A percentile compares a stretch with the other conserved stretches of the same genome.
Conservation (phyloP, 1,140 invertebrate genomes). For the Drosophila micromelanica region DNA sequence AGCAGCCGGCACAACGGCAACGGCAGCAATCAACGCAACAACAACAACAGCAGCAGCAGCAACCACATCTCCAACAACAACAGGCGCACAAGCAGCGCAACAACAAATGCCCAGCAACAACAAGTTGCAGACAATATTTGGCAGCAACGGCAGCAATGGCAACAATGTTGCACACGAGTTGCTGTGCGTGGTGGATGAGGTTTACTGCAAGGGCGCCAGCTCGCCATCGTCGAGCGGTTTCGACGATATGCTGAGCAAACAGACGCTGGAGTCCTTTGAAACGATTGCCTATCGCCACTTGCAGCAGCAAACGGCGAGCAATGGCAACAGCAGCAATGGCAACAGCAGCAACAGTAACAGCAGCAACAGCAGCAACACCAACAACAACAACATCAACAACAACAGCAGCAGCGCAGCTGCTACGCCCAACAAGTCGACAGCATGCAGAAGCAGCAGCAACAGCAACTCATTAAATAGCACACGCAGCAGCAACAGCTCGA, state of each 20-base stretch:
- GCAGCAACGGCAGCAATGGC: slow-evolving; percentile 41
- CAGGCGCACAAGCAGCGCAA: slow-evolving; percentile 51
- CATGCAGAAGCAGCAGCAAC: slow-evolving; percentile 26
- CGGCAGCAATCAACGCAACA: slow-evolving; percentile 27
- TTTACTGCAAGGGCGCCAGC: slow-evolving; percentile 65
- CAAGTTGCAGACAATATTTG: slow-evolving; percentile 42
- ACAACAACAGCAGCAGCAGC: slow-evolving; percentile 16
- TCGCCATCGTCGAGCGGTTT: slow-evolving; percentile 73
- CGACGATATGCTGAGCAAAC: slow-evolving; percentile 76
- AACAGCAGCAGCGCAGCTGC: slow-evolving; percentile 24
- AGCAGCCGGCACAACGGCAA: slow-evolving; percentile 36
- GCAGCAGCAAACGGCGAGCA: slow-evolving; percentile 56
- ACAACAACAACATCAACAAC: slow-evolving; percentile 4
- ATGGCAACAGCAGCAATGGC: slow-evolving; percentile 52
- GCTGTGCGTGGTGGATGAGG: slow-evolving; percentile 62
- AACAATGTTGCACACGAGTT: slow-evolving; percentile 60
- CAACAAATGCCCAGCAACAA: slow-evolving; percentile 64
- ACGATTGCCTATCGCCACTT: slow-evolving; percentile 73
- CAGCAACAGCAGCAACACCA: slow-evolving; percentile 5
- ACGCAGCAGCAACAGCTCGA: slow-evolving; percentile 18
- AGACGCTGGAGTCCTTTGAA: slow-evolving; percentile 72
- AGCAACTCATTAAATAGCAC: slow-evolving; percentile 52
- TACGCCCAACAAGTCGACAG: slow-evolving; percentile 13
- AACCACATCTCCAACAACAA: slow-evolving; percentile 21
- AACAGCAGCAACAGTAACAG: slow-evolving; percentile 15